Conservation (phyloP, 1,140 invertebrate species). For the Neodiprion fabricii region DNA sequence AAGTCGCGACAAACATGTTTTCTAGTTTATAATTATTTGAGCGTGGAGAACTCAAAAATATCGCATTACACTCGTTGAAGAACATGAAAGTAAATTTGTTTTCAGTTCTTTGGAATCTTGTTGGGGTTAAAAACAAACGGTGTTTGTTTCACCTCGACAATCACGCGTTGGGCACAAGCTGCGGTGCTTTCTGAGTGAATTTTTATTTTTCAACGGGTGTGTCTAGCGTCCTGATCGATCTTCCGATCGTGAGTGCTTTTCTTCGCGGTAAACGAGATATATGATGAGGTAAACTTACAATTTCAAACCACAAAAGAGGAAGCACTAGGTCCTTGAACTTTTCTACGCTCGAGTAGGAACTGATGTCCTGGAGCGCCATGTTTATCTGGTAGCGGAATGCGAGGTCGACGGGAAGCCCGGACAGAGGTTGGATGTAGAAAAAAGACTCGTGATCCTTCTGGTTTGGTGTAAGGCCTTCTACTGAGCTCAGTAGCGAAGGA, state of each 20-base stretch:
- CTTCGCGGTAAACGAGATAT: not conserved
- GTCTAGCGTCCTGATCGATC: not conserved
- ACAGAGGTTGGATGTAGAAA: constrained; percentile 75
- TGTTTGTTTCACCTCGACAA: too few relatives aligned
- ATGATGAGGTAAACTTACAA: constrained; percentile 68
- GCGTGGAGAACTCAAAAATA: constrained; percentile 5
- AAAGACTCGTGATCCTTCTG: constrained; percentile 73
- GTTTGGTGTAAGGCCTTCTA: constrained; percentile 76
- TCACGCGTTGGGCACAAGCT: too few relatives aligned
- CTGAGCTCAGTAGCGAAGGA: constrained; percentile 67
- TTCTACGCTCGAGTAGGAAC: constrained; percentile 65
- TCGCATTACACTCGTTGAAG: not conserved
- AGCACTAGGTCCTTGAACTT: constrained; percentile 73
- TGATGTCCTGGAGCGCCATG: constrained; percentile 75
- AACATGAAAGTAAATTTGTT: not conserved
- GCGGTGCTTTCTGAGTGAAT: too few relatives aligned
- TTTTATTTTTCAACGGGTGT: not conserved
- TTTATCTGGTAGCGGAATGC: constrained; percentile 84
- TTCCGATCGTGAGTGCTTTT: not conserved
- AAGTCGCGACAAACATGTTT: constrained; percentile 4
- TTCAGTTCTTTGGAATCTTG: not conserved
- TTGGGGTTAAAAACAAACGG: not conserved
- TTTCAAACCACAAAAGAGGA: constrained; percentile 84
- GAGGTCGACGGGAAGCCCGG: constrained; percentile 77
- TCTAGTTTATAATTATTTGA: constrained; percentile 2